These are phyloP conservation scores for Leiothrix lutea DNA, from an alignment of 2,113 vertebrate genomes.

Conservation along the genomic window DNA sequence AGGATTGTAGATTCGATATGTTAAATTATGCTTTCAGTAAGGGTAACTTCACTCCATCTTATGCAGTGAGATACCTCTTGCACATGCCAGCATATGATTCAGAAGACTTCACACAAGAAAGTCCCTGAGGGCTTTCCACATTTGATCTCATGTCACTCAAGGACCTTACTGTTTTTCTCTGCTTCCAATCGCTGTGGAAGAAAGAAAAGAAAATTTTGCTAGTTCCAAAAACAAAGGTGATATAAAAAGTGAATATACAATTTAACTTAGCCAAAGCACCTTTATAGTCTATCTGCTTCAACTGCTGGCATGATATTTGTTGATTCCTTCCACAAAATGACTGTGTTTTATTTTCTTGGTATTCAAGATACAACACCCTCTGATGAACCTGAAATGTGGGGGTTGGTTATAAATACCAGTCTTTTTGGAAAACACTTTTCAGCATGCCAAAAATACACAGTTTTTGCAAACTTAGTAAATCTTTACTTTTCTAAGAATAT, in stretches of 20 bases:
- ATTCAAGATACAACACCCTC: background rate
- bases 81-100: background rate
- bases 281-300: background rate
- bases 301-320: background rate
- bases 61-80: background rate
- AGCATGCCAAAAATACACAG: background rate
- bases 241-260: background rate
- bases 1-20: background rate
- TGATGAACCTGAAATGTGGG: background rate
- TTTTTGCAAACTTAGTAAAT: background rate
- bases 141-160: background rate
- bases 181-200: background rate
- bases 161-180: background rate
- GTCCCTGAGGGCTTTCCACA: background rate
- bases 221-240: background rate
- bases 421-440: background rate
- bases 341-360: background rate
- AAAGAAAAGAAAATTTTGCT: background rate
- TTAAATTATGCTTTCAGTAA: slow-evolving; percentile 15
- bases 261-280: background rate
- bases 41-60: background rate
- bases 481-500: background rate
- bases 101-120: background rate
- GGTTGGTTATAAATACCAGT: background rate
- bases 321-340: background rate